Evolutionary conservation across 2,113 vertebrate genomes (phyloP), one percentile per base, ranked within the genome.

Genomic region (Trinectes maculatus): DNA sequence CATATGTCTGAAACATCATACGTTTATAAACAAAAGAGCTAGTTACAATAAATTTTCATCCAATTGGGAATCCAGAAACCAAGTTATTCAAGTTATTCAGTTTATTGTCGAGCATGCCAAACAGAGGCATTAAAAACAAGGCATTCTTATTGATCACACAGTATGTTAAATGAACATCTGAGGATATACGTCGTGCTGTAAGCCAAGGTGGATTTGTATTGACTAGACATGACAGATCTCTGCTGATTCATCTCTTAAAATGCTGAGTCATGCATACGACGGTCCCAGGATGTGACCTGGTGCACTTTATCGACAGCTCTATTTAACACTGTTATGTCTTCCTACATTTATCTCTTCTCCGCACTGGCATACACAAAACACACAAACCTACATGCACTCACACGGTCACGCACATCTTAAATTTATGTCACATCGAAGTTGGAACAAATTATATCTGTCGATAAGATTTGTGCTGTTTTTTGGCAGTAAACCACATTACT

Each of bases 181-280:
- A 33, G 6, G 36, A 29, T 28, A 26, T 33, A 60, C 36, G 22
- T 19, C 53, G 12, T 60, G 18, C 53, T 49, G 21, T 52, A 52
- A 70, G 73, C 22, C 16, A 33, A 34, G 5, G n/a, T 52, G 10
- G 26, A 11, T 42, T 19, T 24, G 24, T 67, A 74, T 67, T 54
- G 66, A 79, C 48, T 29, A 53, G 51, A 64, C 22, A 1, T 58
- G 26, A 8, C 15, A 25, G 11, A 48, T 59, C 73, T 71, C 31
- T 84, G 79, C 60, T 71, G 64, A 80, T 24, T 81, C 66, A 70
- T 31, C 44, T 53, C 6, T 60, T 51, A 28, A 68, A 74, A 68
- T 22, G 73, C 75, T 59, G 76, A 84, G 26, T 80, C 77, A 79
- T 73, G 48, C 21, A 61, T 67, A 13, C 8, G 9, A 43, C 36